Evolutionary conservation across 2,113 vertebrate genomes (phyloP).

Genomic region (Hippolais icterina): DNA sequence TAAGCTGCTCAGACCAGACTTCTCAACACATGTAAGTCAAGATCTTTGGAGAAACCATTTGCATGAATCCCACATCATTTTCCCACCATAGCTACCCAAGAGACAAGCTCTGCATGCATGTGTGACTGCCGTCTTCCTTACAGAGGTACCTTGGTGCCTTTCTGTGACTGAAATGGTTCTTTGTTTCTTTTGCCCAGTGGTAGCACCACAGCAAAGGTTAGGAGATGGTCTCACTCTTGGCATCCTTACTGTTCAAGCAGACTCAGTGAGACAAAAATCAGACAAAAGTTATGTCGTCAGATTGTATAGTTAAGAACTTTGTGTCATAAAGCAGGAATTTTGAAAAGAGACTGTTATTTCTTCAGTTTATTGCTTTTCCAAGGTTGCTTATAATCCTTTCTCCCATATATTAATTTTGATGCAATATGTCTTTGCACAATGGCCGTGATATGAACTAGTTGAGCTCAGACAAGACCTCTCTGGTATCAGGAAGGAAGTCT

Average conservation of each 20-base stretch:
- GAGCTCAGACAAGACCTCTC: neutral
- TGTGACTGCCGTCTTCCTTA: neutral
- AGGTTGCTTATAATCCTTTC: neutral
- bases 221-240: neutral
- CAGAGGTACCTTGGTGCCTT: rapidly evolving
- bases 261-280: neutral
- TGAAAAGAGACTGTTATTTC: neutral
- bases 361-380: neutral
- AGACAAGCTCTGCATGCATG: rapidly evolving
- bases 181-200: neutral
- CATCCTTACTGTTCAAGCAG: neutral
- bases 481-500: neutral
- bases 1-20: neutral
- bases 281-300: neutral
- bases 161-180: neutral
- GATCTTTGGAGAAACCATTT: neutral
- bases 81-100: neutral
- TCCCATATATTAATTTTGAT: neutral
- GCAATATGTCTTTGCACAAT: neutral
- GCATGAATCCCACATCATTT: neutral
- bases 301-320: neutral
- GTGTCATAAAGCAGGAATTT: neutral
- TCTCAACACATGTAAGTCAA: neutral
- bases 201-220: neutral
- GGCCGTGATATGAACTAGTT: neutral